Base-by-base conservation (phyloP, 2,113 vertebrate genomes). In the Hemicordylus capensis region DNA sequence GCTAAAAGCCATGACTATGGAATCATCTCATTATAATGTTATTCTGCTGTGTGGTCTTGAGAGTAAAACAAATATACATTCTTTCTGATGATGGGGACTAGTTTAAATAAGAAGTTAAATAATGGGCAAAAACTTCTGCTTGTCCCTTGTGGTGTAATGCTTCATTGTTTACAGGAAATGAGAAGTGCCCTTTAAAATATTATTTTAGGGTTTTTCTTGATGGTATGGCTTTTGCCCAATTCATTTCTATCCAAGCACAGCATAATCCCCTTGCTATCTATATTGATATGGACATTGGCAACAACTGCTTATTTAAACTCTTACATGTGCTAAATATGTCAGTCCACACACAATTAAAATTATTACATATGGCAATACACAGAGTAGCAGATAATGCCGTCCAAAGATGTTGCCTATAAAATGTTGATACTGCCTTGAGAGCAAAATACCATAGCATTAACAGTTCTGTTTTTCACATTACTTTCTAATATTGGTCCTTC, bases 131-230 rank as follows among this genome's bases (percentile, higher is more conserved):
- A 90, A 34, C 76, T 89, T 88, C 34, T 87, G 31, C 39, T 0
- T 85, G 89, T 67, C 51, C 22, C 26, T 77, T 85, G 17, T 86
- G 80, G 48, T 74, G 92, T 89, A 88, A 81, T 24, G 39, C 79
- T 83, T 90, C 86, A 70, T 73, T 90, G 85, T 26, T 39, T 76
- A 59, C 74, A 64, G 61, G 66, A 82, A 86, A 34, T 78, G 37
- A 70, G 87, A 93, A 85, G 24, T 73, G 83, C 70, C 19, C 66
- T 82, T 64, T 77, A 66, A 79, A 89, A 75, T 69, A 26, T 34
- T 78, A 87, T 90, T 82, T 92, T 77, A 90, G 17, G 20, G 48
- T 86, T 79, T 58, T 89, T 59, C 74, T 84, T 44, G 90, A 83
- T 51, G 6, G 12, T 26, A 75, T 81, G 75, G 37, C 76, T 77